These are phyloP conservation scores for Nothocercus julius DNA, from an alignment of 2,113 vertebrate genomes.

Conservation along the genomic window DNA sequence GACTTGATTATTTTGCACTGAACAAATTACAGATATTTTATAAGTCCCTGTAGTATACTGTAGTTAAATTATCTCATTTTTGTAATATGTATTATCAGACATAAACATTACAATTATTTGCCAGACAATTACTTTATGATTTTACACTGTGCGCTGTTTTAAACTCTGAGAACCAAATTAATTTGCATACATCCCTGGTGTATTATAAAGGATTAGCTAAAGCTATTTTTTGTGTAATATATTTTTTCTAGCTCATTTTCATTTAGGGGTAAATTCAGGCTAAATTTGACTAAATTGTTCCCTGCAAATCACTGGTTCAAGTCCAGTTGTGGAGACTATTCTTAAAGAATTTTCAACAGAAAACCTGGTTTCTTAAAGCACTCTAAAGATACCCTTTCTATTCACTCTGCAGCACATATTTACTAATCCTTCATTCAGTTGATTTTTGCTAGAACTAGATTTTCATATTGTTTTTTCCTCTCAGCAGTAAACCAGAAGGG, in stretches of 20 bases:
- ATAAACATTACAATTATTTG: constrained; percentile 51
- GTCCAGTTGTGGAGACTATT: neutral
- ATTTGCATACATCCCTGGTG: constrained; percentile 64
- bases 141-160: constrained; percentile 17
- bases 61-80: neutral
- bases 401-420: neutral
- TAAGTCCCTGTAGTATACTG: neutral
- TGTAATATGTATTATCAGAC: neutral
- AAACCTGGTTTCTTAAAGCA: constrained; percentile 8
- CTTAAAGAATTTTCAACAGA: neutral
- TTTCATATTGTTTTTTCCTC: neutral
- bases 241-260: constrained; percentile 46
- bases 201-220: constrained; percentile 67
- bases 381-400: neutral
- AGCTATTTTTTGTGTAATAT: constrained; percentile 48
- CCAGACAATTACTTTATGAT: constrained; percentile 52
- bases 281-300: constrained; percentile 33
- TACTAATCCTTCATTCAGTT: neutral
- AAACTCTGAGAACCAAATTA: constrained; percentile 59
- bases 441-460: neutral
- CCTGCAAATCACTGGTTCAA: neutral
- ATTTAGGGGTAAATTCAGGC: constrained; percentile 23
- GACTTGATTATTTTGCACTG: neutral
- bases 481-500: neutral
- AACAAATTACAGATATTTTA: neutral